These are phyloP conservation scores for Saccostrea cuccullata DNA, from an alignment of 1,140 invertebrate species.

Conservation along the genomic window DNA sequence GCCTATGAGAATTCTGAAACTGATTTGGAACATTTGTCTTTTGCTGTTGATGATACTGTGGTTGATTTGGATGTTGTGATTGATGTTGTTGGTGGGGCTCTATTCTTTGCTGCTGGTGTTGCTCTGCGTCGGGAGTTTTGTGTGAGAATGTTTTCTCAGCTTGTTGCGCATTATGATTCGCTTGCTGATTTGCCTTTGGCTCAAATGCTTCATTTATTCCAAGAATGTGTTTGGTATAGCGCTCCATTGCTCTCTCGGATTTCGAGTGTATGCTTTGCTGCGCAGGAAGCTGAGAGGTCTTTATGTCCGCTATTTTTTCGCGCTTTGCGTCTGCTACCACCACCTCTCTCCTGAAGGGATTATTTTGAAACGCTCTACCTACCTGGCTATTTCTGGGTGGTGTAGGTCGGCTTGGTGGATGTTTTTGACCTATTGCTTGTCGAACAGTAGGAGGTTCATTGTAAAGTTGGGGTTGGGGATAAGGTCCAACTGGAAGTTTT, in stretches of 20 bases:
- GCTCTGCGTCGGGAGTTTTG: background rate
- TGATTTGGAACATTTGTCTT: background rate
- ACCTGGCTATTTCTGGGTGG: background rate
- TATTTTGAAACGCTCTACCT: conserved; percentile 10
- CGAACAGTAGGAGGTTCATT: background rate
- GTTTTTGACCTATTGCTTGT: background rate
- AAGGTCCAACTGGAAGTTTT: background rate
- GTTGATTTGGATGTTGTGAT: conserved; percentile 9
- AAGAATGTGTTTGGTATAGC: conserved; percentile 5
- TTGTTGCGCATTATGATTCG: background rate
- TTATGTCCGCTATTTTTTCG: conserved; percentile 26
- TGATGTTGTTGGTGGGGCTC: background rate
- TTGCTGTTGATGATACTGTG: background rate
- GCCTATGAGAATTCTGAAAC: background rate
- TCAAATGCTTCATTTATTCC: conserved; percentile 11
- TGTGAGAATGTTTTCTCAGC: background rate
- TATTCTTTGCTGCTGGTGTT: background rate
- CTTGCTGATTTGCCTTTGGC: conserved; percentile 15
- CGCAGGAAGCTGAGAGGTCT: background rate
- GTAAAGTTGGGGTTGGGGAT: conserved; percentile 20
- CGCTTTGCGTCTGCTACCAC: conserved; percentile 19
- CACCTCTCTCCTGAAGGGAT: conserved; percentile 5
- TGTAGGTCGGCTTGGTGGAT: background rate
- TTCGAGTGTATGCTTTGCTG: conserved; percentile 32
- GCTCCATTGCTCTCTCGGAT: background rate